Conservation (phyloP, 2,113 vertebrate genomes). For the Amphiprion percula region DNA sequence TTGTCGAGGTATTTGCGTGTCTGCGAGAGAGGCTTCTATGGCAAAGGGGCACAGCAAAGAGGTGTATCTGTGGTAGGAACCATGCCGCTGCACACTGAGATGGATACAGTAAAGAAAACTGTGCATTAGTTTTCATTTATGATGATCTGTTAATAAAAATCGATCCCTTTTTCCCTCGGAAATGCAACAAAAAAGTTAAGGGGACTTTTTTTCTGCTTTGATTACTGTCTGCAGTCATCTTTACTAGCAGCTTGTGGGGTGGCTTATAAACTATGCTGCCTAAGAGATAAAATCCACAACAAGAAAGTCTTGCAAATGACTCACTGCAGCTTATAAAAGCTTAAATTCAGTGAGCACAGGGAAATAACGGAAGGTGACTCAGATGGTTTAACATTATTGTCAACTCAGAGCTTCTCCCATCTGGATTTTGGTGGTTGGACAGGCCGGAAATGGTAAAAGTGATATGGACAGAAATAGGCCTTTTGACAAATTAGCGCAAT, state of each 20-base stretch:
- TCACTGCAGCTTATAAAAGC: not conserved
- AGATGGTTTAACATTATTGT: conserved; percentile 18
- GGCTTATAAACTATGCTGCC: not conserved
- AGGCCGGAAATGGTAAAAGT: not conserved
- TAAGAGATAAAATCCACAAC: not conserved
- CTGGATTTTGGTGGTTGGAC: not conserved
- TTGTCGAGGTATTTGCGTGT: conserved; percentile 13
- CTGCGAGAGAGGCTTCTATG: conserved; percentile 24
- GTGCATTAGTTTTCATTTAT: not conserved
- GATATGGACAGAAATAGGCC: not conserved
- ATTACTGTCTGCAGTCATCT: not conserved
- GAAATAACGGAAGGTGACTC: not conserved
- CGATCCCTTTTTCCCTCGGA: too few relatives aligned
- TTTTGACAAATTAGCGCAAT: not conserved
- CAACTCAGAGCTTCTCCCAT: not conserved
- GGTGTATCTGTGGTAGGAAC: conserved; percentile 31
- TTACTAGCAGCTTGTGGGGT: not conserved
- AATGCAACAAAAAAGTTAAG: too few relatives aligned
- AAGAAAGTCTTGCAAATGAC: too few relatives aligned
- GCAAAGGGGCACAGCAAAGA: conserved; percentile 6
- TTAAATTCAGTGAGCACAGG: not conserved
- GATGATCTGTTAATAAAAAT: too few relatives aligned
- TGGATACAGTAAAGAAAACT: not conserved
- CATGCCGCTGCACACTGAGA: conserved; percentile 26
- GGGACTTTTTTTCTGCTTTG: not conserved